Evolutionary conservation across 2,888 invertebrate genomes (phyloP).

Genomic region (Napeogenes sylphis): DNA sequence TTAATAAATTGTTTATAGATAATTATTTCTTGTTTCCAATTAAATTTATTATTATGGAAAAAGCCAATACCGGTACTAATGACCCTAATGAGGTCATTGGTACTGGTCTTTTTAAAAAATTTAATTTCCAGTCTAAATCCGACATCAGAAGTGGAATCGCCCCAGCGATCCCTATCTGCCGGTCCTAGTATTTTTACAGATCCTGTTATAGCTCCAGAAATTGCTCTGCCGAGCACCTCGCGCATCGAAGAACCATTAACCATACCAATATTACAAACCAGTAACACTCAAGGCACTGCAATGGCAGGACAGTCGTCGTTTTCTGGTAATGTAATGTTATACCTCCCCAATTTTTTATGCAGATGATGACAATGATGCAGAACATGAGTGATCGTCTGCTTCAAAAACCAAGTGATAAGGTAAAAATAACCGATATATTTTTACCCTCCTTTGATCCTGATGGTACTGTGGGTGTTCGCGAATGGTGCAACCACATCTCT

Average conservation of each 20-base stretch:
- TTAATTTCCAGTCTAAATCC: background rate
- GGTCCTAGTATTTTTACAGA: slow-evolving; percentile 1
- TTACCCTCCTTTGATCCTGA: slow-evolving; percentile 38
- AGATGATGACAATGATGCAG: slow-evolving; percentile 37
- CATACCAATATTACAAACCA: too few relatives aligned
- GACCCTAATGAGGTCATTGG: too few relatives aligned
- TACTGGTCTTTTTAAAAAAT: background rate
- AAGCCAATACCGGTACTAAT: too few relatives aligned
- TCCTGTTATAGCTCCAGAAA: background rate
- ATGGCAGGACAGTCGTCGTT: too few relatives aligned
- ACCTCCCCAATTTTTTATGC: slow-evolving; percentile 27
- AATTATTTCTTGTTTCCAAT: too few relatives aligned
- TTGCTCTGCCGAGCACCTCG: too few relatives aligned
- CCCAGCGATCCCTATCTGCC: slow-evolving; percentile 6
- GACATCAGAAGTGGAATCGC: slow-evolving; percentile 10
- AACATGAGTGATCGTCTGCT: slow-evolving; percentile 33
- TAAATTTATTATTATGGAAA: too few relatives aligned
- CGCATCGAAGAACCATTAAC: too few relatives aligned
- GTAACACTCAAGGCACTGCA: too few relatives aligned
- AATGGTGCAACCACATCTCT: slow-evolving; percentile 35
- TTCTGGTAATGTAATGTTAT: too few relatives aligned
- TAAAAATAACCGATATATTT: slow-evolving; percentile 34
- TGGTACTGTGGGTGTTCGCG: slow-evolving; percentile 30
- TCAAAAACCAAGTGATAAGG: slow-evolving; percentile 16
- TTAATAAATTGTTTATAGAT: too few relatives aligned